Base-by-base conservation (phyloP, 2,113 vertebrate genomes). In the Ictidomys tridecemlineatus region DNA sequence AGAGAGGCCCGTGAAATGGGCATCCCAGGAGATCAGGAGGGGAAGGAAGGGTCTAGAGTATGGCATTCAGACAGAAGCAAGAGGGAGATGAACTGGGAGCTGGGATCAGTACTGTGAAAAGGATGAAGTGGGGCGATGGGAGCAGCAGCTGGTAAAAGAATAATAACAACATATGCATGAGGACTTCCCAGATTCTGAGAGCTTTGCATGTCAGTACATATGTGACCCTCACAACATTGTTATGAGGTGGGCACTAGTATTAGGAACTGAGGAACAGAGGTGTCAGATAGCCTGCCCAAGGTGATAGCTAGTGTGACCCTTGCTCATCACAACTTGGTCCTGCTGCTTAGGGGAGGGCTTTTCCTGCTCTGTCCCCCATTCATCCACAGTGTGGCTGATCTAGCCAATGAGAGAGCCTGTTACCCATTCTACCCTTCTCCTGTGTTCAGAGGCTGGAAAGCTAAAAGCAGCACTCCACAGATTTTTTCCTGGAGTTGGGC, bases 221-320 rank as follows among this genome's bases (percentile, higher is more conserved):
- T 1, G 1, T 9, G 61, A 83, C 12, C 42, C 17, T 37, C 53
- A 65, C 12, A 1, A 4, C 34, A 37, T 5, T 8, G 9, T 51
- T 63, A 45, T 58, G 30, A 34, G n/a, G 53, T 2, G 0, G 34
- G 28, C 30, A 18, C 4, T 18, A 5, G 39, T 65, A 42, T 4
- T 16, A 42, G 42, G 61, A 86, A 58, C 34, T 34, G 39, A 67
- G 69, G n/a, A 48, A 20, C 28, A 51, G 8, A 34, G 4, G 0
- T 22, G 37, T 18, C 51, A 67, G 85, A 34, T 4, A 42, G 77
- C 39, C 65, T 13, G 39, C 2, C 48, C 8, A 48, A 24, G 28
- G 11, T 22, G n/a, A 42, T 0, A 34, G 83, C 87, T 18, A 58
- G 20, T n/a, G 9, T 0, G 0, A 39, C 48, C 26, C 32, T 9